A percentile compares a stretch with the other conserved stretches of the same genome.
Conservation (phyloP, 1,140 invertebrate species). For the Psilanteris sp. region DNA sequence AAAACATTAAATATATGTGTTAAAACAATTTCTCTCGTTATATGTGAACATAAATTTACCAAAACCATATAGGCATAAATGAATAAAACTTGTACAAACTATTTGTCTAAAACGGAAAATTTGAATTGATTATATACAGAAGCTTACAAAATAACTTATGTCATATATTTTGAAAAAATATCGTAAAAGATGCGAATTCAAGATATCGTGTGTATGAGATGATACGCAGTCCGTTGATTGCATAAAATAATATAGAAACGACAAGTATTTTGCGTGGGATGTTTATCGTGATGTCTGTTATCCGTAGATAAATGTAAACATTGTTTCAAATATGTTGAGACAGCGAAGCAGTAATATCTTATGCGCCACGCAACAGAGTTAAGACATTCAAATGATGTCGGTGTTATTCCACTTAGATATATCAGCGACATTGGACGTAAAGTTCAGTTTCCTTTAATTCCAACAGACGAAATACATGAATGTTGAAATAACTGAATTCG, state of each 20-base stretch:
- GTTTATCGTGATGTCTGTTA: constrained; percentile 58
- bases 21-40: too few species aligned
- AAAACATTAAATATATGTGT: too few species aligned
- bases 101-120: too few species aligned
- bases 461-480: constrained; percentile 15
- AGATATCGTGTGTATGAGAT: constrained; percentile 21
- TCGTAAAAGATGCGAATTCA: background rate
- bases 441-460: constrained; percentile 39
- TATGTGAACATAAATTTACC: too few species aligned
- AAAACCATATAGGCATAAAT: too few species aligned
- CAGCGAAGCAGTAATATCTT: constrained; percentile 36
- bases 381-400: constrained; percentile 55
- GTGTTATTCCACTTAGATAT: constrained; percentile 37
- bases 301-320: constrained; percentile 59
- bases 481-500: constrained; percentile 34
- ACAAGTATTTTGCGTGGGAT: constrained; percentile 28
- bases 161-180: too few species aligned
- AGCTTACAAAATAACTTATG: too few species aligned
- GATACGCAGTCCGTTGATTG: constrained; percentile 47
- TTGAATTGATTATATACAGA: too few species aligned
- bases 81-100: too few species aligned
- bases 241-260: constrained; percentile 53
- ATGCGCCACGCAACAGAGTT: constrained; percentile 39
- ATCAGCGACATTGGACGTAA: constrained; percentile 24
- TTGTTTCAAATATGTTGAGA: constrained; percentile 56